Evolutionary conservation across 2,888 invertebrate species (phyloP).

Genomic region (Nebria brevicollis): DNA sequence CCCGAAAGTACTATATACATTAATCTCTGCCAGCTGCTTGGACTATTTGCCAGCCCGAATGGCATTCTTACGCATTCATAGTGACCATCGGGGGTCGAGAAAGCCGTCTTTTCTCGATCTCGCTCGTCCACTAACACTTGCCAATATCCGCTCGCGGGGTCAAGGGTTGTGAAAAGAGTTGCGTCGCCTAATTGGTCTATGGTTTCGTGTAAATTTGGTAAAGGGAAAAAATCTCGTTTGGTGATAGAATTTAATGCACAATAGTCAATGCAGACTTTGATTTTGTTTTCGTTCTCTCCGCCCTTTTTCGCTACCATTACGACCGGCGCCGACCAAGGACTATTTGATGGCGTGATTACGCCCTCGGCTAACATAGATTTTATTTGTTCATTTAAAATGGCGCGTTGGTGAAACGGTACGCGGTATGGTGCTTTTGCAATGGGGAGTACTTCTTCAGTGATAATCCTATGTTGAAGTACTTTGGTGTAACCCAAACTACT

Average conservation of each 20-base stretch:
- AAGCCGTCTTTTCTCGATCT: conserved; percentile 55
- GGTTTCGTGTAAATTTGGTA: conserved; percentile 55
- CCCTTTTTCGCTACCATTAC: conserved; percentile 57
- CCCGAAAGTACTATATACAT: conserved; percentile 53
- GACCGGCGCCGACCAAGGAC: conserved; percentile 57
- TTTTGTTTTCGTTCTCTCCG: conserved; percentile 48
- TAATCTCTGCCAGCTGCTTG: conserved; percentile 54
- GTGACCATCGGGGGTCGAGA: conserved; percentile 54
- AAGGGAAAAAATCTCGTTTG: conserved; percentile 42
- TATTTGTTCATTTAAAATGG: conserved; percentile 38
- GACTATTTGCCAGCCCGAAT: conserved; percentile 55
- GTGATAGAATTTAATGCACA: conserved; percentile 54
- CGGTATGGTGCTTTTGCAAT: conserved; percentile 48
- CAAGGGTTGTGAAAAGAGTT: conserved; percentile 51
- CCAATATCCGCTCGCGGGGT: too few relatives aligned
- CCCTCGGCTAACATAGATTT: conserved; percentile 51
- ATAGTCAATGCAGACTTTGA: conserved; percentile 53
- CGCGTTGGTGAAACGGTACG: conserved; percentile 35
- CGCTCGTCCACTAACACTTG: conserved; percentile 54
- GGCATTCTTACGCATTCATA: conserved; percentile 54
- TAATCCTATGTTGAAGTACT: too few relatives aligned
- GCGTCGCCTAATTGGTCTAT: conserved; percentile 51
- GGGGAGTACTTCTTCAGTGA: conserved; percentile 22
- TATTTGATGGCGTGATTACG: conserved; percentile 52
- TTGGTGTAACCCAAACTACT: too few relatives aligned